These are phyloP conservation scores for Chloromyia formosa DNA, from an alignment of 2,888 invertebrate genomes.

Conservation along the genomic window DNA sequence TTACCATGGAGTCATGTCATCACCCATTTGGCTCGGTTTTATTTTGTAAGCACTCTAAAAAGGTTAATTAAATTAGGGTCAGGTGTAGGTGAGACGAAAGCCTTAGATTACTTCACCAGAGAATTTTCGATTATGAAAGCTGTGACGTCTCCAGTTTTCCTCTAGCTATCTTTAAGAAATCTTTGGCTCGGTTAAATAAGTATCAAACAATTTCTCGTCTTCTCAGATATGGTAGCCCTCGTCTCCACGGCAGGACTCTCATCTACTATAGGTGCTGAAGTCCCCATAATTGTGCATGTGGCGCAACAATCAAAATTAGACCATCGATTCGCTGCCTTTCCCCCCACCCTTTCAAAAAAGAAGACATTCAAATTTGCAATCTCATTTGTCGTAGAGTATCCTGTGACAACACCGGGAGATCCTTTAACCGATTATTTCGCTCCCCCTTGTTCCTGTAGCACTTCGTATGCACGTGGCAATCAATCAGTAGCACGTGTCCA, in stretches of 20 bases:
- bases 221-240: not conserved
- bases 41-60: no score
- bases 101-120: no score
- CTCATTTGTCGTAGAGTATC: conserved; percentile 2
- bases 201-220: no score
- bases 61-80: no score
- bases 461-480: conserved; percentile 59
- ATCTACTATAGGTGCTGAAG: not conserved
- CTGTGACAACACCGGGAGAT: not conserved
- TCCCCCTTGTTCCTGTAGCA: not conserved
- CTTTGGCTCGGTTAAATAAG: no score
- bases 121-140: no score
- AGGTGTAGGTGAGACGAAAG: no score
- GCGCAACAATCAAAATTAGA: conserved; percentile 5
- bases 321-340: not conserved
- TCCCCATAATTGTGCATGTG: not conserved
- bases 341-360: conserved; percentile 8
- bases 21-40: no score
- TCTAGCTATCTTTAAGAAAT: no score
- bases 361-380: conserved; percentile 7
- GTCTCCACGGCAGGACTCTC: not conserved
- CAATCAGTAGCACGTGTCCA: conserved; percentile 61
- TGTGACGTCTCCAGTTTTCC: no score
- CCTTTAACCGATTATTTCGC: conserved; percentile 9
- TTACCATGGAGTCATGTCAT: no score